Evolutionary conservation across 2,888 invertebrate genomes (phyloP), one percentile per base, ranked within the genome.

Genomic region (Limnephilus auricula): DNA sequence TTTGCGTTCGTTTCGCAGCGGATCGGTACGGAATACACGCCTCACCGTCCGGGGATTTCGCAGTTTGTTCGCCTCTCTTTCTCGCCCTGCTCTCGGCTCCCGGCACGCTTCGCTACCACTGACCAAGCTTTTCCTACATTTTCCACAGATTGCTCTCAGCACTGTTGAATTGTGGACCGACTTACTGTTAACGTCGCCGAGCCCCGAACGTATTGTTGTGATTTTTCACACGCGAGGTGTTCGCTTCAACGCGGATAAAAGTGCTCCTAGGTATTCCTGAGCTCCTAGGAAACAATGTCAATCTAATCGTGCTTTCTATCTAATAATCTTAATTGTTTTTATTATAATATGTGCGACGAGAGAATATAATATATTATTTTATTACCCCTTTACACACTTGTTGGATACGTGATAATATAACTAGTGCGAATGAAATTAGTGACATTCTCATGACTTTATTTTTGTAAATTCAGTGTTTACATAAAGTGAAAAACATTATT

Each of bases 121-220:
- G 80, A 82, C 80, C 80, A 82, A 65, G 65, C 65, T 65, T 25
- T 25, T 5, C 25, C 65, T 65, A 65, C 65, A n/a, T 25, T 25
- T 82, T 82, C 80, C 37, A 37, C 84, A 84, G 84, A 84, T 84
- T 84, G n/a, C 84, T 84, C 84, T 37, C 84, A n/a, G 37, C 84
- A n/a, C 37, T n/a, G 84, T 37, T 3, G 84, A n/a, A n/a, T 37
- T 37, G 84, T 84, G 40, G 84, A 84, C 84, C 84, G 84, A n/a
- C 34, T 25, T 37, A 25, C 6, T 84, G 84, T 84, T 84, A 25
- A 37, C 84, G 37, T 40, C 80, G 40, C 83, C 34, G 84, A 37
- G 34, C n/a, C 37, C n/a, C 15, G 32, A 82, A 82, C 80, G 25
- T 40, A 84, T 84, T 84, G 84, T 84, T 84, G 37, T 84, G 84